These are phyloP conservation scores for Cynodonichthys magdalenae DNA, from an alignment of 2,797 vertebrate genomes.

Conservation along the genomic window DNA sequence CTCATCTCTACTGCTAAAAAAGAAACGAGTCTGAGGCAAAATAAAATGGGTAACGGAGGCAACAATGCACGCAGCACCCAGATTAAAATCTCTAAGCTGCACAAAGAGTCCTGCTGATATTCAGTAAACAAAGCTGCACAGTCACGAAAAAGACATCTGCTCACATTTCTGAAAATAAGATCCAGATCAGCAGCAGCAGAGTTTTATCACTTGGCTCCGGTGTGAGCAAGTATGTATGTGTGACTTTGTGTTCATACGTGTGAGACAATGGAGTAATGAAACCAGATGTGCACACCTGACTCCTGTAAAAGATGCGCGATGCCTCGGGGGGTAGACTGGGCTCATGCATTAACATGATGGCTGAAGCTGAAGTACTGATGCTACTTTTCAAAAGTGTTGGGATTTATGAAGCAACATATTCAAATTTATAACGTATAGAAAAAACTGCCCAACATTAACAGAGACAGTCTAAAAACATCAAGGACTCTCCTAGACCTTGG, in stretches of 20 bases:
- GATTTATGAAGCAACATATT: not conserved
- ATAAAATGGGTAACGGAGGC: not conserved
- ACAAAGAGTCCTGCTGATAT: constrained; percentile 9
- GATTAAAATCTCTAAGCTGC: not conserved
- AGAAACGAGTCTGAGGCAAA: not conserved
- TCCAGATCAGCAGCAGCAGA: constrained; percentile 12
- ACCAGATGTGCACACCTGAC: constrained; percentile 31
- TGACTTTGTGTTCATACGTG: constrained; percentile 11
- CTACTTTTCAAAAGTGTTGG: constrained; percentile 9
- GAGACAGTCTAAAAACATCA: too few species aligned
- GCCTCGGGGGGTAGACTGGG: constrained; percentile 13
- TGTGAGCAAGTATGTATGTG: not conserved
- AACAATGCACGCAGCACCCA: not conserved
- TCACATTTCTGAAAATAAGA: constrained; percentile 29
- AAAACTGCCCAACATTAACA: too few species aligned
- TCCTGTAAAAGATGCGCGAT: constrained; percentile 21
- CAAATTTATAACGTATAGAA: not conserved
- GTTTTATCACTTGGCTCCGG: constrained; percentile 10
- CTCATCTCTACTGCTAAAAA: constrained; percentile 15
- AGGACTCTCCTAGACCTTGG: too few species aligned
- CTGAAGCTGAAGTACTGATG: constrained; percentile 4
- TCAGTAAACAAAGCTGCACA: constrained; percentile 29
- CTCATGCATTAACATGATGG: constrained; percentile 4
- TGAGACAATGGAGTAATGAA: constrained; percentile 39
- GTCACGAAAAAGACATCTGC: constrained; percentile 26